A percentile compares a stretch with the other conserved stretches of the same genome.
These are phyloP conservation scores for Tokudaia tokunoshimensis DNA, from an alignment of 2,797 vertebrate species.

Conservation along the genomic window DNA sequence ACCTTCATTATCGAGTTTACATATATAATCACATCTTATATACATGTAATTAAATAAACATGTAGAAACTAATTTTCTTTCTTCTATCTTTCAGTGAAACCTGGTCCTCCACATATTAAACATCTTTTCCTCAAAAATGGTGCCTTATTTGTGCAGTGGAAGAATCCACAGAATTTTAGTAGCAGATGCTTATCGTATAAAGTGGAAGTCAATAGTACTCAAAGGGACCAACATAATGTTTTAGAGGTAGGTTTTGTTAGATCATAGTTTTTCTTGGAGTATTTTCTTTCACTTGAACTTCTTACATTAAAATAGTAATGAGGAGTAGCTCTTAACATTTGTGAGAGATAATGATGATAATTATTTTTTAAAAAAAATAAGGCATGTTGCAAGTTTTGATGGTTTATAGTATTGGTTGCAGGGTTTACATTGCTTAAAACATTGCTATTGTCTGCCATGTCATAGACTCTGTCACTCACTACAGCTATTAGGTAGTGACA, in stretches of 20 bases:
- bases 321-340: conserved; percentile 36
- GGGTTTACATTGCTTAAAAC: conserved; percentile 3
- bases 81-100: conserved; percentile 86
- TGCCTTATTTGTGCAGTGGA: conserved; percentile 82
- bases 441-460: not conserved
- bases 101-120: conserved; percentile 82
- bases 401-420: not conserved
- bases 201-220: conserved; percentile 75
- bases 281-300: conserved; percentile 57
- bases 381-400: not conserved
- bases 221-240: not conserved
- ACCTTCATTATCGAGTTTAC: conserved; percentile 21
- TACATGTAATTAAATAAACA: conserved; percentile 46
- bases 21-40: conserved; percentile 10
- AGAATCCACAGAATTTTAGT: conserved; percentile 77
- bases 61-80: conserved; percentile 56
- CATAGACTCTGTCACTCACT: not conserved
- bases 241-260: conserved; percentile 70
- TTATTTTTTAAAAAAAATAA: conserved; percentile 20
- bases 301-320: conserved; percentile 32
- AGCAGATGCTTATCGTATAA: conserved; percentile 84
- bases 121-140: conserved; percentile 68
- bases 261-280: conserved; percentile 29
- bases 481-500: not conserved
- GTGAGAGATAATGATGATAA: not conserved